Conservation (phyloP, 2,888 invertebrate species). For the Drosophila anceps region DNA sequence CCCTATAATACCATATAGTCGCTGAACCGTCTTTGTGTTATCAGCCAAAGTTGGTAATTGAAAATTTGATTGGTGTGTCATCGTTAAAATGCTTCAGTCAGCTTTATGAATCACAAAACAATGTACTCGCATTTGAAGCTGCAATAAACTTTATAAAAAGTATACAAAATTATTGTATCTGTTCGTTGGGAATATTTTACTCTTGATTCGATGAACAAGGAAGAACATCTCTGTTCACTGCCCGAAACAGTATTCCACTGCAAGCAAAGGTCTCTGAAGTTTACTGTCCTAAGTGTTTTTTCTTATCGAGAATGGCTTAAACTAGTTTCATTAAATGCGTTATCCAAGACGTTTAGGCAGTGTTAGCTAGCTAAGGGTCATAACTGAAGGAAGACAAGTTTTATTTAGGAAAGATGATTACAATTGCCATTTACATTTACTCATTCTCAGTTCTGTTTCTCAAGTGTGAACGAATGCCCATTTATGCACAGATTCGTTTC, state of each 20-base stretch:
- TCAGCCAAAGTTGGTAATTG: slow-evolving; percentile 62
- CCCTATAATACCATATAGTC: slow-evolving; percentile 22
- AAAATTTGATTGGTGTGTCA: slow-evolving; percentile 73
- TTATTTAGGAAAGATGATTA: too few relatives aligned
- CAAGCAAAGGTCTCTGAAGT: background rate
- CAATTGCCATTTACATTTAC: too few relatives aligned
- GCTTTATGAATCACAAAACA: slow-evolving; percentile 58
- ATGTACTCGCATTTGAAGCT: slow-evolving; percentile 9
- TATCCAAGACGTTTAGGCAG: background rate
- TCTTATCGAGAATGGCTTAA: background rate
- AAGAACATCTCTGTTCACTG: background rate
- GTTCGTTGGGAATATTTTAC: background rate
- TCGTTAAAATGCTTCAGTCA: slow-evolving; percentile 66
- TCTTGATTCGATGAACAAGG: background rate
- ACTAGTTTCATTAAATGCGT: background rate
- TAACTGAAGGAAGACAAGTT: too few relatives aligned
- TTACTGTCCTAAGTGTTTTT: background rate
- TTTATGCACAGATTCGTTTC: too few relatives aligned
- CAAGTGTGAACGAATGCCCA: too few relatives aligned
- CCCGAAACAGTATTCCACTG: background rate
- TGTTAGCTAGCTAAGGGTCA: too few relatives aligned
- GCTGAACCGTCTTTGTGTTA: slow-evolving; percentile 52
- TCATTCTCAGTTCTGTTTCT: too few relatives aligned
- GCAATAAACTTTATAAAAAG: slow-evolving; percentile 21
- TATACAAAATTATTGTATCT: background rate